Evolutionary conservation across 2,888 invertebrate genomes (phyloP), one percentile per base, ranked within the genome.

Genomic region (Labia minor): DNA sequence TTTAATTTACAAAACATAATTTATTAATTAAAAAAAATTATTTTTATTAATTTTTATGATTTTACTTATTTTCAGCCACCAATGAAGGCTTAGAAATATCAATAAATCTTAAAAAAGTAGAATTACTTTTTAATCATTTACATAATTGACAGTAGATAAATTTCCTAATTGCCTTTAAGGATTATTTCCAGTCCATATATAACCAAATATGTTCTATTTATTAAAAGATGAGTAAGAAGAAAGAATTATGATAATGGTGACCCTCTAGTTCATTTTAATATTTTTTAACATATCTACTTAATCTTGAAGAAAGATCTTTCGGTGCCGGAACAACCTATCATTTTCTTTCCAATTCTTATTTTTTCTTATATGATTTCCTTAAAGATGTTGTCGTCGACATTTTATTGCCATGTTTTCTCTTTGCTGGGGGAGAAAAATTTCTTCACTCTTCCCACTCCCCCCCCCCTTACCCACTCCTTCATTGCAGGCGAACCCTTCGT

Each of bases 321-420:
- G n/a, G n/a, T 49, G 16, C 49, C 49, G 49, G 49, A 49, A 49
- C 49, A 49, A 49, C 49, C 49, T 16, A 49, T 49, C 49, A 49
- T 49, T 49, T 16, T 16, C 16, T 49, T 16, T 16, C 49, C 14
- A 49, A n/a, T 49, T 49, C 16, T 49, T 49, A n/a, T 49, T 49
- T 49, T 49, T 49, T 49, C n/a, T 49, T 8, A 49, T 49, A 49
- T 14, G 14, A 49, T 49, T 49, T 49, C 49, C 49, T 49, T 49
- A 49, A 49, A 49, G 49, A 49, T 49, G 49, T 49, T 49, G 49
- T 49, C 49, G 49, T 49, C 49, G 49, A n/a, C 49, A 16, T 49
- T 49, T 49, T 49, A 49, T 49, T 49, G 49, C 49, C 49, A 49
- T 49, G 49, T 49, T 49, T 49, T 49, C 49, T 49, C 49, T 49